Evolutionary conservation across 2,113 vertebrate species (phyloP).

Genomic region (Onychostoma macrolepis): DNA sequence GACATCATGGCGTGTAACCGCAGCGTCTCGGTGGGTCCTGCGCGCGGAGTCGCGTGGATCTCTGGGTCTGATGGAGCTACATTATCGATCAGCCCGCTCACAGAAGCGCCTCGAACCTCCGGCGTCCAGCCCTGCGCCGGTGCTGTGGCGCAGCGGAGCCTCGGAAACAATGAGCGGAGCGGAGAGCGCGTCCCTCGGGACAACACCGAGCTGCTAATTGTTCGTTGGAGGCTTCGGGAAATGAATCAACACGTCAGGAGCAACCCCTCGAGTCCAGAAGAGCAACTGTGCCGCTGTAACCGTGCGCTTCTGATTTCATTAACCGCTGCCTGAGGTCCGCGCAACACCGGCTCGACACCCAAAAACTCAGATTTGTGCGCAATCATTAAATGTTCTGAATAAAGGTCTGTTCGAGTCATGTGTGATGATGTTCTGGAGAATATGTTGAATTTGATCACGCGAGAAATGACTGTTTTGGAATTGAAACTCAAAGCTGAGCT

Average conservation of each 20-base stretch:
- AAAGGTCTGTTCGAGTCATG: neutral
- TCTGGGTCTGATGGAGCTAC: too few species aligned
- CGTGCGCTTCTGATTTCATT: neutral
- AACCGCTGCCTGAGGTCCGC: neutral
- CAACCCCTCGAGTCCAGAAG: neutral
- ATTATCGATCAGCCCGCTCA: neutral
- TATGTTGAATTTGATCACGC: too few species aligned
- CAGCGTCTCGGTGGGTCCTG: neutral
- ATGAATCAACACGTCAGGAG: neutral
- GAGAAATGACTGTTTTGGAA: too few species aligned
- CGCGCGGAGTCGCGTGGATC: too few species aligned
- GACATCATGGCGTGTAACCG: conserved; percentile 63
- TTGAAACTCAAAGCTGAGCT: too few species aligned
- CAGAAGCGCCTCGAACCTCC: too few species aligned
- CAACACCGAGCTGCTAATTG: conserved; percentile 21
- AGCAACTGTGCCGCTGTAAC: neutral
- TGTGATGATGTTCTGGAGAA: neutral
- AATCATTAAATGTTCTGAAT: neutral
- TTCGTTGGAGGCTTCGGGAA: neutral
- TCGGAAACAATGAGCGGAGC: too few species aligned
- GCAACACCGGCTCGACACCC: neutral
- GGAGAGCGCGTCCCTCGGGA: conserved; percentile 29
- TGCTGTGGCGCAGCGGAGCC: neutral
- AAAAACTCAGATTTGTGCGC: neutral
- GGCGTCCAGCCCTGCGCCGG: too few species aligned